A percentile compares a stretch with the other conserved stretches of the same genome.
phyloP scores from a whole-genome alignment of 2,888 invertebrate species.

The Lamellibrachia satsuma region DNA sequence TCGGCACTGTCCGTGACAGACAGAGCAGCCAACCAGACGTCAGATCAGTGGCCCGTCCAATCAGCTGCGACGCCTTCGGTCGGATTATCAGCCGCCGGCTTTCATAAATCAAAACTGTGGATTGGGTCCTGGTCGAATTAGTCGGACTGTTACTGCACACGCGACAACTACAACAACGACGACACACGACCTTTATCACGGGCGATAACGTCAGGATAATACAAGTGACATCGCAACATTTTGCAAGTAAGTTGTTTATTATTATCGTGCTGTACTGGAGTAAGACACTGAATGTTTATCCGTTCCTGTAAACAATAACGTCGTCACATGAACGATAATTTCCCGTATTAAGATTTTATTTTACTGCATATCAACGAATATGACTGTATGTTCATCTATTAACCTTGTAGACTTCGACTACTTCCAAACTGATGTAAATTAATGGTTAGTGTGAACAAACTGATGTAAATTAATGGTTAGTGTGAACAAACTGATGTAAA shows the following conservation, averaged over 20 bases:
- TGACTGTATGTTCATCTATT: not conserved
- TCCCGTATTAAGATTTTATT: not conserved
- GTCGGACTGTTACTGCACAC: not conserved
- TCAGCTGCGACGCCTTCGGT: not conserved
- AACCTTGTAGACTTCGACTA: too few species aligned
- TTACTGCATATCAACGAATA: not conserved
- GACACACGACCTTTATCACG: not conserved
- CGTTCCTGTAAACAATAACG: not conserved
- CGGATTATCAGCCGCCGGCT: slow-evolving; percentile 5
- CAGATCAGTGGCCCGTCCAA: not conserved
- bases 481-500: not conserved
- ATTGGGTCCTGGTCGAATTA: not conserved
- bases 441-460: not conserved
- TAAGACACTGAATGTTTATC: not conserved
- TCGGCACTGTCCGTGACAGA: not conserved
- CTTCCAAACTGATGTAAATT: not conserved
- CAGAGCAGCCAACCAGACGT: not conserved
- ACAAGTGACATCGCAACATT: not conserved
- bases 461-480: not conserved
- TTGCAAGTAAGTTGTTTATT: not conserved
- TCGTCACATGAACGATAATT: not conserved
- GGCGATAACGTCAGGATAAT: not conserved
- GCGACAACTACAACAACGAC: slow-evolving; percentile 6
- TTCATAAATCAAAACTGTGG: slow-evolving; percentile 3
- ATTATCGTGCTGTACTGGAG: not conserved